phyloP scores from a whole-genome alignment of 2,888 invertebrate genomes.

The Drosophila melanocephala region DNA sequence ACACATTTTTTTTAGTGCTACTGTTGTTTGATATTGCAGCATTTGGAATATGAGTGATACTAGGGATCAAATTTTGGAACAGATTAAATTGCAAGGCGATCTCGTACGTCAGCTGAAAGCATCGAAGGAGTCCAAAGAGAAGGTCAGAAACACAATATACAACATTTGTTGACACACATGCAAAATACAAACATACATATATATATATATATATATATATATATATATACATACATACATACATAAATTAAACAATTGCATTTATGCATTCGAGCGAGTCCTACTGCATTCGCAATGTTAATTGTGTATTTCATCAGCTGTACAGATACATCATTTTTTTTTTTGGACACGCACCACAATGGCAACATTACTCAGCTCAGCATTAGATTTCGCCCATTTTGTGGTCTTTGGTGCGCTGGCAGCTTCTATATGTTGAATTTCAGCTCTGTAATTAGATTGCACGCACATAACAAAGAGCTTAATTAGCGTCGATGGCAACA shows the following conservation, averaged over 20 bases:
- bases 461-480: slow-evolving; percentile 39
- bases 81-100: slow-evolving; percentile 91
- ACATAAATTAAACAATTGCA: neutral
- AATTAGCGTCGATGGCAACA: slow-evolving; percentile 20
- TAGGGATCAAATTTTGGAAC: slow-evolving; percentile 87
- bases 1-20: slow-evolving; percentile 27
- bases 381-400: slow-evolving; percentile 12
- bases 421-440: slow-evolving; percentile 44
- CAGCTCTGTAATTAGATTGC: slow-evolving; percentile 53
- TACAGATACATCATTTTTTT: neutral
- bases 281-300: slow-evolving; percentile 46
- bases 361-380: slow-evolving; percentile 15
- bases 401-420: slow-evolving; percentile 34
- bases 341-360: neutral
- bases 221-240: neutral
- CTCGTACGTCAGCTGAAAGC: slow-evolving; percentile 92
- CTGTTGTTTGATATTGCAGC: slow-evolving; percentile 36
- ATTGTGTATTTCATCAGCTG: slow-evolving; percentile 52
- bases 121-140: slow-evolving; percentile 91
- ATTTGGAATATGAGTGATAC: slow-evolving; percentile 85
- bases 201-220: neutral
- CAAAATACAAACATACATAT: neutral
- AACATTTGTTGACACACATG: neutral
- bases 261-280: slow-evolving; percentile 2
- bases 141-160: slow-evolving; percentile 86